Base-by-base conservation (phyloP, 2,888 invertebrate genomes). In the Tachina grossa region DNA sequence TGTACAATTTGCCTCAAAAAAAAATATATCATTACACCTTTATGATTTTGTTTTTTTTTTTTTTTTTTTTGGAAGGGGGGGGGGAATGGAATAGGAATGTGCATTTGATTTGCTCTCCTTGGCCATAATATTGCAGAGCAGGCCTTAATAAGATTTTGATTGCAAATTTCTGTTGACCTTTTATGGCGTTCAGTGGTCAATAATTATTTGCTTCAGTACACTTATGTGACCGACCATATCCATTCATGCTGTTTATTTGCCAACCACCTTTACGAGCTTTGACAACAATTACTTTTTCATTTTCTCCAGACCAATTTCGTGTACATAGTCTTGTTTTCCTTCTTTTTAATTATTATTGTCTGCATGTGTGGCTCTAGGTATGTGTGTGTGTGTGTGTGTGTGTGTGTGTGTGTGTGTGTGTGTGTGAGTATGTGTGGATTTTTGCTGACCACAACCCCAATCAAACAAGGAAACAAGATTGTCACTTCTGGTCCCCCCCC, bases 81-180 rank as follows among this genome's bases (percentile, higher is more conserved):
- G 31, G 31, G 6, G 31, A 4, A 31, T 31, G 31, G 2, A 31
- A 31, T 31, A 68, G 11, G n/a, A 80, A 79, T 72, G 45, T 75
- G 43, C 45, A 53, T 65, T 71, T 77, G 81, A 74, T 84, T 82
- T 85, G 83, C 71, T 66, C 72, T 76, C 59, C 79, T 85, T 39
- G 45, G 45, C 39, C 72, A 59, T 77, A 47, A 63, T 53, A 6
- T 31, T 31, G 31, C 31, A 53, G 51, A 53, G 51, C 19, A 39
- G 83, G 49, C 75, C 72, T 80, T 85, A 85, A 85, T 85, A 85
- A 83, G 79, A 83, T 79, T 85, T 83, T 79, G 85, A 72, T 85
- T 76, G 76, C 71, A 71, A 83, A 43, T 72, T 79, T 79, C 74
- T 83, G 85, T 76, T 80, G 85, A 83, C 69, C 53, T 83, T 77